Conservation (phyloP, 2,888 invertebrate species). For the Cataglyphis altisquamis region DNA sequence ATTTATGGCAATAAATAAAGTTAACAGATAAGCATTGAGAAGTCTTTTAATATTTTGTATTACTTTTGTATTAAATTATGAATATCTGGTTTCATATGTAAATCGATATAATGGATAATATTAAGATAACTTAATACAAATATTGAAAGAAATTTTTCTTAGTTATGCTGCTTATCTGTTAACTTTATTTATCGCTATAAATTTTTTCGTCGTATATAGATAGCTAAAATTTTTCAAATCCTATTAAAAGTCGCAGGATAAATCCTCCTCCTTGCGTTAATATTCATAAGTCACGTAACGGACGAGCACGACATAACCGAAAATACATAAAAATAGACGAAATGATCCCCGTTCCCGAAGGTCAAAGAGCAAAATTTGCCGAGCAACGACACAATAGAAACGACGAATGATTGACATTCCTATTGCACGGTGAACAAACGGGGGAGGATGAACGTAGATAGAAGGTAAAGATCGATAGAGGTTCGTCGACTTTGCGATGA, state of each 20-base stretch:
- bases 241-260: not conserved
- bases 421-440: slow-evolving; percentile 60
- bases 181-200: not conserved
- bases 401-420: slow-evolving; percentile 24
- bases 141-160: not conserved
- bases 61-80: not conserved
- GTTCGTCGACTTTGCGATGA: slow-evolving; percentile 76
- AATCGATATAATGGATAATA: not conserved
- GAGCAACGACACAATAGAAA: slow-evolving; percentile 34
- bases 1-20: not conserved
- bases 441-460: slow-evolving; percentile 70
- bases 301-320: not conserved
- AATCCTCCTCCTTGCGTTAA: slow-evolving; percentile 6
- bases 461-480: slow-evolving; percentile 76
- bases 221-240: not conserved
- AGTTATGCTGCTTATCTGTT: not conserved
- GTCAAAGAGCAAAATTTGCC: slow-evolving; percentile 34
- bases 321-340: not conserved
- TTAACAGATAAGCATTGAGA: not conserved
- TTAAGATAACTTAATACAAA: not conserved
- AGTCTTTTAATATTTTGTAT: not conserved
- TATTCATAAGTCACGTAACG: slow-evolving; percentile 50
- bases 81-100: not conserved
- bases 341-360: not conserved
- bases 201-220: not conserved